Evolutionary conservation across 2,113 vertebrate genomes (phyloP).

Genomic region (Grammatotria lemairii): DNA sequence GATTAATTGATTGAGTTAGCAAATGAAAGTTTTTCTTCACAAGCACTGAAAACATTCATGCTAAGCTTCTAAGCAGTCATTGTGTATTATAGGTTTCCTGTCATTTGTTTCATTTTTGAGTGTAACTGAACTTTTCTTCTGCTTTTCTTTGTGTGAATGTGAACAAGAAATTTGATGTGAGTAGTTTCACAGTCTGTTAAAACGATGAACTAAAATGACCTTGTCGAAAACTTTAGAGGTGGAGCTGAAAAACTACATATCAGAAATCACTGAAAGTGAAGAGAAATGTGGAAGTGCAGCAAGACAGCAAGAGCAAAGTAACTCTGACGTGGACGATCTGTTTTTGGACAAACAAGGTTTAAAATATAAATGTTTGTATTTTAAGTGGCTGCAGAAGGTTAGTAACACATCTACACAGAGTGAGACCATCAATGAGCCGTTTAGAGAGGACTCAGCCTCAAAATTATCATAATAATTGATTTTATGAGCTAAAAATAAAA

Average conservation of each 20-base stretch:
- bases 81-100: fast-evolving
- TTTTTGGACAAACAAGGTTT: fast-evolving
- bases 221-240: not conserved
- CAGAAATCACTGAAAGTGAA: not conserved
- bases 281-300: not conserved
- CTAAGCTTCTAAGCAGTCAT: not conserved
- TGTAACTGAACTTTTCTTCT: not conserved
- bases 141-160: fast-evolving
- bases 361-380: fast-evolving
- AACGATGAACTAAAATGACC: fast-evolving
- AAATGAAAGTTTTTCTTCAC: fast-evolving
- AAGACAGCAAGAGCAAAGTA: fast-evolving
- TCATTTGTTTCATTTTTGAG: not conserved
- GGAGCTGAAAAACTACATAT: fast-evolving
- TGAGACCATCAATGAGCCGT: fast-evolving
- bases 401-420: fast-evolving
- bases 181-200: not conserved
- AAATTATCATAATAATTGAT: fast-evolving
- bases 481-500: not conserved
- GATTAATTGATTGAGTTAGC: not conserved
- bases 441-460: fast-evolving
- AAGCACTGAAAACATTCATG: not conserved
- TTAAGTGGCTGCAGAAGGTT: fast-evolving
- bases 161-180: not conserved
- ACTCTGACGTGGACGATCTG: fast-evolving